These are phyloP conservation scores for Acanthosepion lycidas DNA, from an alignment of 2,888 invertebrate species.

Conservation along the genomic window DNA sequence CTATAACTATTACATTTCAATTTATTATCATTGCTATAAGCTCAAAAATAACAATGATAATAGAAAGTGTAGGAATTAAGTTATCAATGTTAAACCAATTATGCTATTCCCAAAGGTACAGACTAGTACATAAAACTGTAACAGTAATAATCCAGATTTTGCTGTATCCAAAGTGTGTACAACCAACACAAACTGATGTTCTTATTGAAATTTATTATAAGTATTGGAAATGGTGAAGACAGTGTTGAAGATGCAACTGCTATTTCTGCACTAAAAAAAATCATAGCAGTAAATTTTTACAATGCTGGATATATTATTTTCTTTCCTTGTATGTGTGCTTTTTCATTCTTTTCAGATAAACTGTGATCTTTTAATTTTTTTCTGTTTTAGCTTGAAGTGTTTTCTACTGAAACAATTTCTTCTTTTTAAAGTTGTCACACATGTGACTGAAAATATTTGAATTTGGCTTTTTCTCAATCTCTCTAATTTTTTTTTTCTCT, in stretches of 20 bases:
- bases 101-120: background rate
- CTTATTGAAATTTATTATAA: background rate
- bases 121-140: background rate
- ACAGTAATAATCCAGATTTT: constrained; percentile 15
- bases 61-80: background rate
- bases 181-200: background rate
- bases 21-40: background rate
- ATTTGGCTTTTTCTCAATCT: background rate
- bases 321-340: background rate
- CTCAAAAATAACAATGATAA: background rate
- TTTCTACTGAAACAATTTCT: background rate
- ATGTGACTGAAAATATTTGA: background rate
- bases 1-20: background rate
- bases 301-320: background rate
- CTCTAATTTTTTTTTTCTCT: background rate
- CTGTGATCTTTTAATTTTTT: background rate
- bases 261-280: background rate
- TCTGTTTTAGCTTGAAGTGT: background rate
- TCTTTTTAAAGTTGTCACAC: too few species aligned
- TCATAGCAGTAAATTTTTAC: constrained; percentile 6
- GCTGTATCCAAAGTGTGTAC: background rate
- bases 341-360: background rate
- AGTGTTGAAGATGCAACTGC: background rate
- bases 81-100: background rate
- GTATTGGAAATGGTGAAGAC: constrained; percentile 33